Evolutionary conservation across 2,888 invertebrate species (phyloP).

Genomic region (Ophioninae sp.): DNA sequence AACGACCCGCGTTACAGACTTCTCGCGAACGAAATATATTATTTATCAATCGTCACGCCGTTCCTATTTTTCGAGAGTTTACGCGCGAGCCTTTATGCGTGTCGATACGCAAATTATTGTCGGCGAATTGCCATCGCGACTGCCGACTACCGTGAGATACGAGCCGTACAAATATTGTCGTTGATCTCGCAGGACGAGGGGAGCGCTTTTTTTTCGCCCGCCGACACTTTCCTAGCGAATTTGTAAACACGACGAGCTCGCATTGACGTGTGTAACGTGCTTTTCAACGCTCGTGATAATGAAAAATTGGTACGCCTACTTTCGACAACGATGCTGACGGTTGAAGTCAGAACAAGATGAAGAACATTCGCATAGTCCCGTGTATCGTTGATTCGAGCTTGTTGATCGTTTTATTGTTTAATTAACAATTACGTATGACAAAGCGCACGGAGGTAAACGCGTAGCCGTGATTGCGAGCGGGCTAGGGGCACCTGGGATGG

Average conservation of each 20-base stretch:
- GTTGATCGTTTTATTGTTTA: background rate
- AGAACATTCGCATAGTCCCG: background rate
- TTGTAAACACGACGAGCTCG: background rate
- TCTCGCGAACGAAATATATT: background rate
- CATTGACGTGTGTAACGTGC: background rate
- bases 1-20: background rate
- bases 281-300: background rate
- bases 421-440: slow-evolving; percentile 6
- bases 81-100: background rate
- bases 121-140: background rate
- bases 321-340: background rate
- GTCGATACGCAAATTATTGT: background rate
- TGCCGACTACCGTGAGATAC: background rate
- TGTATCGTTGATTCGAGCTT: background rate
- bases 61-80: background rate
- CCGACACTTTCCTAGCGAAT: slow-evolving; percentile 1
- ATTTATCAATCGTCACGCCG: slow-evolving; percentile 4
- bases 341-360: background rate
- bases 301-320: background rate
- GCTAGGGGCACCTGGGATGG: background rate
- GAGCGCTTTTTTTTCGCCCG: slow-evolving; percentile 3
- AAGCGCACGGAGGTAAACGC: slow-evolving; percentile 4
- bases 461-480: background rate
- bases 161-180: slow-evolving; percentile 10
- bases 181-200: background rate